A percentile compares a stretch with the other conserved stretches of the same genome.
These are phyloP conservation scores for Boloria selene DNA, from an alignment of 2,888 invertebrate genomes.

Conservation along the genomic window DNA sequence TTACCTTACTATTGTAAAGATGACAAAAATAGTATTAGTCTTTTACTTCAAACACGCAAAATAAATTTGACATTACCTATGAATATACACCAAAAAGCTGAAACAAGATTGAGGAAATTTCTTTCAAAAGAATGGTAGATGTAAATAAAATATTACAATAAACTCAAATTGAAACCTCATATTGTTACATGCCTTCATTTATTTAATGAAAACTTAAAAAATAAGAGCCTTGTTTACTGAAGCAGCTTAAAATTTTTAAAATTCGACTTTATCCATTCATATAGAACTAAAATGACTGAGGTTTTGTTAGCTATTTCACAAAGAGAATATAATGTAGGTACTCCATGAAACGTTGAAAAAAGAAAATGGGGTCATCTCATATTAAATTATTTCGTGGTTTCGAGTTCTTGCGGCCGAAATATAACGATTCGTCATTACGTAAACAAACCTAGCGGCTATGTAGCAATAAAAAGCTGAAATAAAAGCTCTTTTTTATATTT, in stretches of 20 bases:
- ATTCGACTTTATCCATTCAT: constrained; percentile 13
- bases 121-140: too few species aligned
- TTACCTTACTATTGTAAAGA: too few species aligned
- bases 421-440: constrained; percentile 26
- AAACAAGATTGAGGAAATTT: too few species aligned
- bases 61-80: too few species aligned
- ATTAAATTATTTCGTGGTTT: constrained; percentile 25
- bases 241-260: constrained; percentile 1
- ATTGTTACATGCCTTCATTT: not conserved
- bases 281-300: constrained; percentile 15
- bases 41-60: too few species aligned
- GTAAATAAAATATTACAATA: too few species aligned
- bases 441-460: constrained; percentile 13
- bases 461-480: constrained; percentile 9
- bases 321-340: constrained; percentile 16
- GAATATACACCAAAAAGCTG: too few species aligned
- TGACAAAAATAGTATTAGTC: too few species aligned
- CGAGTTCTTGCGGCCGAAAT: constrained; percentile 16
- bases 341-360: constrained; percentile 14
- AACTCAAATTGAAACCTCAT: too few species aligned
- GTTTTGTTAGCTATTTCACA: constrained; percentile 20
- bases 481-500: constrained; percentile 18
- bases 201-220: not conserved
- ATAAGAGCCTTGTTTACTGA: constrained; percentile 4
- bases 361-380: constrained; percentile 25